Conservation (phyloP, 92 coral and sea anemone species). For the Parazoanthus swiftii region DNA sequence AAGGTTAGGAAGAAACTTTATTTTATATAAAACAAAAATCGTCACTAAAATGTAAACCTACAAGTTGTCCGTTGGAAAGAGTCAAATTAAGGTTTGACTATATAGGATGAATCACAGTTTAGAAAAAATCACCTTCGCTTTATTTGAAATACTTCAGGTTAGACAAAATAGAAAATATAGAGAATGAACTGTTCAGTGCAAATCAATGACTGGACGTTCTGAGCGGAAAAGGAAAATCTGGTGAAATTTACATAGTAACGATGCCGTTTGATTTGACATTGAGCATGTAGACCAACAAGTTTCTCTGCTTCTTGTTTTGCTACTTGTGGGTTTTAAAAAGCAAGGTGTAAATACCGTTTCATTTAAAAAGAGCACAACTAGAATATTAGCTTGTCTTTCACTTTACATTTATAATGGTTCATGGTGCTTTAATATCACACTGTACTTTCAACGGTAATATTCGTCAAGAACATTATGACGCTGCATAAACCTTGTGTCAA, state of each 20-base stretch:
- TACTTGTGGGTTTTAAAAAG: background rate
- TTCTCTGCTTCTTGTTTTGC: background rate
- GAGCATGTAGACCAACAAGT: background rate
- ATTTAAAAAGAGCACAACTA: background rate
- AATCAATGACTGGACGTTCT: background rate
- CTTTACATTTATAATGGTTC: no score
- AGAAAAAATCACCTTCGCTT: background rate
- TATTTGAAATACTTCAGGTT: background rate
- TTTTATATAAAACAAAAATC: no score
- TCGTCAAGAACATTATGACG: background rate
- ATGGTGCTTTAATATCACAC: background rate
- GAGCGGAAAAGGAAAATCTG: background rate
- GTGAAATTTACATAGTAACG: background rate
- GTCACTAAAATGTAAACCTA: background rate
- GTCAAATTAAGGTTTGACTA: background rate
- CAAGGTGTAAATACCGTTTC: background rate
- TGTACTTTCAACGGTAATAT: background rate
- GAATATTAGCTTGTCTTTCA: background rate
- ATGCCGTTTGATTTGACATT: background rate
- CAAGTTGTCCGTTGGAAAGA: background rate
- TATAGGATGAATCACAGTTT: background rate
- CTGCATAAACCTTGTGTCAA: background rate
- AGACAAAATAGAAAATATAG: background rate
- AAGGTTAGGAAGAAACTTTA: no score
- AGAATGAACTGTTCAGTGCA: background rate